A percentile compares a stretch with the other conserved stretches of the same genome.
These are phyloP conservation scores for Menidia menidia DNA, from an alignment of 2,797 vertebrate species.

Conservation along the genomic window DNA sequence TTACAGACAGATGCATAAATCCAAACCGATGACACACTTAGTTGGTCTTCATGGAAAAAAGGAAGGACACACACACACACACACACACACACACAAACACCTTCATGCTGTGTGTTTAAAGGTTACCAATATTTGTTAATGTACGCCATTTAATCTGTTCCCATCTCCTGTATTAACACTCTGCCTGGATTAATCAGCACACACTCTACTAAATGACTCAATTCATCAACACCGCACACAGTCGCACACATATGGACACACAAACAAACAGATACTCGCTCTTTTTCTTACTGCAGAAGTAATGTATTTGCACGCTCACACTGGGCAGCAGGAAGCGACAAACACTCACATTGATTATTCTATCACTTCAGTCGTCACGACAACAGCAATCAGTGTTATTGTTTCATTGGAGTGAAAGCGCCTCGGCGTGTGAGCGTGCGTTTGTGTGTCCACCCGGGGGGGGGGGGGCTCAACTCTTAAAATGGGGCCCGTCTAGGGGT, in stretches of 20 bases:
- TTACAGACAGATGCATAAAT: neutral
- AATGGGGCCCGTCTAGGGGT: constrained; percentile 24
- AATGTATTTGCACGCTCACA: constrained; percentile 43
- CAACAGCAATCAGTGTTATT: constrained; percentile 80
- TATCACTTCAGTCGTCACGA: constrained; percentile 70
- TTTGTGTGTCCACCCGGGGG: constrained; percentile 9
- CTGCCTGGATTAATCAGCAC: constrained; percentile 75
- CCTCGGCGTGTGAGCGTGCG: constrained; percentile 10
- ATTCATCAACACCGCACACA: constrained; percentile 74
- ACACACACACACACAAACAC: constrained; percentile 10
- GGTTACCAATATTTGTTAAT: constrained; percentile 73
- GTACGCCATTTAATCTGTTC: constrained; percentile 76
- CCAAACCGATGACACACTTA: neutral
- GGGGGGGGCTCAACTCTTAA: constrained; percentile 19
- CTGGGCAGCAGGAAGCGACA: constrained; percentile 50
- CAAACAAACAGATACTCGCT: constrained; percentile 43
- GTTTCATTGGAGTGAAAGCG: constrained; percentile 76
- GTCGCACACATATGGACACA: constrained; percentile 39
- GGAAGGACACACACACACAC: constrained; percentile 11
- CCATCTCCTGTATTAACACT: constrained; percentile 80
- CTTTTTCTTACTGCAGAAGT: constrained; percentile 60
- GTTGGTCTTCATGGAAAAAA: neutral
- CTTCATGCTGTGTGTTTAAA: constrained; percentile 38
- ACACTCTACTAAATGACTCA: constrained; percentile 81
- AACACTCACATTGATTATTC: constrained; percentile 79